Evolutionary conservation across 2,797 vertebrate genomes (phyloP).

Genomic region (Melanotaenia maccullochi): DNA sequence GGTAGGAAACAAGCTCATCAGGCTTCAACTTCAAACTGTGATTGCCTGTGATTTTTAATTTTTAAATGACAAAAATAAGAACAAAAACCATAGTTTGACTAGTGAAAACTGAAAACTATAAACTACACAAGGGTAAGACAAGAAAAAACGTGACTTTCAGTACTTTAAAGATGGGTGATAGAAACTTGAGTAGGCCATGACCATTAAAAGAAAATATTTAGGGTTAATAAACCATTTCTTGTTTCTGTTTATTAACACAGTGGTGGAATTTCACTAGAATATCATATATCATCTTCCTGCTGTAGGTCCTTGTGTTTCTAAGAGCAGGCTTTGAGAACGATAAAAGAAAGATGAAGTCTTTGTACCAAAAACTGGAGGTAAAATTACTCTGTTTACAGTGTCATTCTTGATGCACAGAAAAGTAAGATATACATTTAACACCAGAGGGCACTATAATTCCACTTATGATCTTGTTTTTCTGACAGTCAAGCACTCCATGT

Average conservation of each 20-base stretch:
- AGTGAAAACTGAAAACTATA: background rate
- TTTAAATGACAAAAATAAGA: background rate
- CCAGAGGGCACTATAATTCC: conserved; percentile 70
- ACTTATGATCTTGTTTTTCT: conserved; percentile 10
- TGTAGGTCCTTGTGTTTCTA: background rate
- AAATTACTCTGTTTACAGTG: background rate
- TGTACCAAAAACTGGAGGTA: background rate
- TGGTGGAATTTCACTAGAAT: background rate
- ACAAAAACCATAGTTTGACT: background rate
- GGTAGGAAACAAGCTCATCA: background rate
- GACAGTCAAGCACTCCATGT: conserved; percentile 9
- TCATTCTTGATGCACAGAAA: background rate
- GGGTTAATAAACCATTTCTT: background rate
- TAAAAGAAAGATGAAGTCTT: background rate
- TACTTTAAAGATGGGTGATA: background rate
- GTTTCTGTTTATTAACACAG: background rate
- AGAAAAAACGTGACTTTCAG: background rate
- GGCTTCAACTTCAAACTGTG: background rate
- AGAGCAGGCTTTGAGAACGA: background rate
- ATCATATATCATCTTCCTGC: background rate
- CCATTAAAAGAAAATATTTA: background rate
- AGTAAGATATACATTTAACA: conserved; percentile 37
- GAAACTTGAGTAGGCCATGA: background rate
- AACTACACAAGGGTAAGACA: background rate
- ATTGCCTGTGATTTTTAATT: background rate